These are phyloP conservation scores for Babylonia areolata DNA, from an alignment of 1,140 invertebrate species.

Conservation along the genomic window DNA sequence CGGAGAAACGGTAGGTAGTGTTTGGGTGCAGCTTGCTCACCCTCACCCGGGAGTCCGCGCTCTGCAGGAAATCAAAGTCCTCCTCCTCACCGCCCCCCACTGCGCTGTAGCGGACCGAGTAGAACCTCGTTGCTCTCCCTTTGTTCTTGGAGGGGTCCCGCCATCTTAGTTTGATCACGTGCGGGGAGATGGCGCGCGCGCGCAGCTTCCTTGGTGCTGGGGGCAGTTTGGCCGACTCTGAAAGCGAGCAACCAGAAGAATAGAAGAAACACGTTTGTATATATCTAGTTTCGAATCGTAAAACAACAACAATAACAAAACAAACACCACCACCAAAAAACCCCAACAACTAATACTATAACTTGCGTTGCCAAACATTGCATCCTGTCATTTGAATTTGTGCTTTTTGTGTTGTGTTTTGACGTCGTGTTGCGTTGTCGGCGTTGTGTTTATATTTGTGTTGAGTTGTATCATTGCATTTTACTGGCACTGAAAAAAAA, in stretches of 20 bases:
- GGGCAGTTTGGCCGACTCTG: constrained; percentile 3
- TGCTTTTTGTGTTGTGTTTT: too few relatives aligned
- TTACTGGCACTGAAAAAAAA: too few relatives aligned
- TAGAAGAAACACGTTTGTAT: neutral
- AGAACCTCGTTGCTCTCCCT: constrained; percentile 11
- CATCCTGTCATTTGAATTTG: too few relatives aligned
- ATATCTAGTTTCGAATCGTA: neutral
- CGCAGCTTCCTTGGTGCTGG: constrained; percentile 33
- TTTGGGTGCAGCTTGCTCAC: constrained; percentile 30
- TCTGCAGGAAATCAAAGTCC: constrained; percentile 15
- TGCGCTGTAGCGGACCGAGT: constrained; percentile 39
- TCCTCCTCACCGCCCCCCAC: neutral
- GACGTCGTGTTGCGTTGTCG: too few relatives aligned
- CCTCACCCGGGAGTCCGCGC: neutral
- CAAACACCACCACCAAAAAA: too few relatives aligned
- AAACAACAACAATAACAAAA: neutral
- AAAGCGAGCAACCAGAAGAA: neutral
- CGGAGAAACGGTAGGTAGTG: constrained; percentile 32
- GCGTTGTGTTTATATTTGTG: too few relatives aligned
- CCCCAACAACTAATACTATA: neutral
- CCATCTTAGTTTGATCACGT: constrained; percentile 36
- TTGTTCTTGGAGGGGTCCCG: constrained; percentile 22
- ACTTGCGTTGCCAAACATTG: too few relatives aligned
- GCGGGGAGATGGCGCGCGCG: constrained; percentile 24
- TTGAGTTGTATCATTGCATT: too few relatives aligned